A percentile compares a stretch with the other conserved stretches of the same genome.
phyloP scores from a whole-genome alignment of 2,797 vertebrate genomes.

The Monodelphis domestica region DNA sequence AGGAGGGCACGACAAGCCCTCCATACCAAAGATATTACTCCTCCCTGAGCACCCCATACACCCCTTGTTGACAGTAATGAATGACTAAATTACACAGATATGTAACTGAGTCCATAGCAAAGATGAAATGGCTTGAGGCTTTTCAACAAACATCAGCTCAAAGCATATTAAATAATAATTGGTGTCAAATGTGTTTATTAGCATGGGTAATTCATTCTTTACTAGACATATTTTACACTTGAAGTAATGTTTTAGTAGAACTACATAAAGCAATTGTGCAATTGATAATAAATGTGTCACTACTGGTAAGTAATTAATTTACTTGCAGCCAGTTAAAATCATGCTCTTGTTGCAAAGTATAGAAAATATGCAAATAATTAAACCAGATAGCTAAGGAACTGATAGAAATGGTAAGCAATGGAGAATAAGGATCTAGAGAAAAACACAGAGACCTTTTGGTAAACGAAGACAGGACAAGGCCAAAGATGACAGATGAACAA shows the following conservation, averaged over 20 bases:
- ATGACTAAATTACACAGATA: conserved; percentile 67
- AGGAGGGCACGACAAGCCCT: no score
- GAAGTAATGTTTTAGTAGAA: conserved; percentile 74
- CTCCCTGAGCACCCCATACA: no score
- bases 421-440: conserved; percentile 1
- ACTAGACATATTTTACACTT: conserved; percentile 76
- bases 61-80: conserved; percentile 64
- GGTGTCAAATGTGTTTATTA: conserved; percentile 77
- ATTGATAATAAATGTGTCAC: conserved; percentile 77
- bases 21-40: no score
- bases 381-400: conserved; percentile 43
- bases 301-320: conserved; percentile 74
- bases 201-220: conserved; percentile 71
- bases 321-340: conserved; percentile 65
- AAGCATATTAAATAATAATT: conserved; percentile 71
- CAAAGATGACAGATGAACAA: neutral
- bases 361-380: conserved; percentile 51
- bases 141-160: conserved; percentile 69
- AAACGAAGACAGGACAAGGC: neutral
- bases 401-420: conserved; percentile 16
- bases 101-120: conserved; percentile 73
- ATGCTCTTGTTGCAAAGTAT: conserved; percentile 3
- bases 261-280: conserved; percentile 73
- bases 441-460: neutral
- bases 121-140: conserved; percentile 69